phyloP scores from a whole-genome alignment of 2,797 vertebrate genomes.

The Esox masquinongy region DNA sequence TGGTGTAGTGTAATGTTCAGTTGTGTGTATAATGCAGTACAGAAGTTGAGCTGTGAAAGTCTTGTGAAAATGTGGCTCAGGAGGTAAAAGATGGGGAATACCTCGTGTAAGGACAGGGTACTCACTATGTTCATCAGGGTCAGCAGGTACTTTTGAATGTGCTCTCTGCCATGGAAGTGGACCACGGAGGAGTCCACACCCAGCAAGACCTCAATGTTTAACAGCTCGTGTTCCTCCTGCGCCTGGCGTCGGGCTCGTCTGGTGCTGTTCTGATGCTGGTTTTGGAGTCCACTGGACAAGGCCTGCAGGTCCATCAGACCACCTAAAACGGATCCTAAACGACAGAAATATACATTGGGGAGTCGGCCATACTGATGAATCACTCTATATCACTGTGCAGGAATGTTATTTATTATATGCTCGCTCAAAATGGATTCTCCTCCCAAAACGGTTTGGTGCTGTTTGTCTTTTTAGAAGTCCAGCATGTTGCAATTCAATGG shows the following conservation, averaged over 20 bases:
- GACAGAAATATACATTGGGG: conserved; percentile 8
- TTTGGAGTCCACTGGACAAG: conserved; percentile 56
- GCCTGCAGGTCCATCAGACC: conserved; percentile 57
- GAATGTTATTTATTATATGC: neutral
- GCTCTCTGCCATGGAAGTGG: conserved; percentile 90
- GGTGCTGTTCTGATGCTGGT: conserved; percentile 19
- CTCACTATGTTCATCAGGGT: conserved; percentile 97
- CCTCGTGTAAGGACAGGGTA: conserved; percentile 18
- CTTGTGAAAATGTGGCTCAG: no score
- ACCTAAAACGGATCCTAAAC: conserved; percentile 62
- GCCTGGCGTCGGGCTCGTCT: conserved; percentile 65
- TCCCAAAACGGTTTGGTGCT: neutral
- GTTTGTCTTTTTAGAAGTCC: neutral
- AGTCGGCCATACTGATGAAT: neutral
- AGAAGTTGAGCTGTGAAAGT: no score
- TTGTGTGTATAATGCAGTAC: no score
- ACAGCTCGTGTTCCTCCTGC: conserved; percentile 66
- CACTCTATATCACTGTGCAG: neutral
- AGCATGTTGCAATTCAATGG: neutral
- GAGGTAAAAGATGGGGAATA: no score
- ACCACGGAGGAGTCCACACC: conserved; percentile 94
- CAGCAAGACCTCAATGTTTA: conserved; percentile 90
- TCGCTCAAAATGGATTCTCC: neutral
- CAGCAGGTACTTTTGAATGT: conserved; percentile 94
- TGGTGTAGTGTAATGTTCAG: no score